Conservation (phyloP, 2,888 invertebrate species). For the Tenthredo livida region DNA sequence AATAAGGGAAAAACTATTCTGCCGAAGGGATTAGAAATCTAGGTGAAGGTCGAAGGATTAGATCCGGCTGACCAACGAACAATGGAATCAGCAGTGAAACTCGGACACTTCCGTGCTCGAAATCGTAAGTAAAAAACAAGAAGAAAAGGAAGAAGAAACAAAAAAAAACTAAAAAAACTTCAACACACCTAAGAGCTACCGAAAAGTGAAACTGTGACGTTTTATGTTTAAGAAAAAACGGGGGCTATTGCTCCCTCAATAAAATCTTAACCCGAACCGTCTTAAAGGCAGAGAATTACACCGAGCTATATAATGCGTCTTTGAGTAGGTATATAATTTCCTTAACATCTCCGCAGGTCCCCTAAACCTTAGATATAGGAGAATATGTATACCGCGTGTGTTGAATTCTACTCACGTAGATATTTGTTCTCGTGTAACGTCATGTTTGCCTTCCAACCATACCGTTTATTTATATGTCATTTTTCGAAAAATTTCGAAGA, state of each 20-base stretch:
- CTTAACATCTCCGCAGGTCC: neutral
- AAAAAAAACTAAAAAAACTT: no score
- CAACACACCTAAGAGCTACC: slow-evolving; percentile 5
- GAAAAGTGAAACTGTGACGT: slow-evolving; percentile 62
- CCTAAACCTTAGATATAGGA: neutral
- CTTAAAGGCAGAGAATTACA: neutral
- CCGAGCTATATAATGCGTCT: slow-evolving; percentile 3
- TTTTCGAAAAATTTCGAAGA: slow-evolving; percentile 15
- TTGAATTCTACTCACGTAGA: slow-evolving; percentile 27
- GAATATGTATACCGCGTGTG: neutral
- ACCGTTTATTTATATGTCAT: neutral
- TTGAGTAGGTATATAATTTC: slow-evolving; percentile 8
- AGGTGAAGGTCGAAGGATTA: slow-evolving; percentile 50
- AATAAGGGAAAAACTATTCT: slow-evolving; percentile 51
- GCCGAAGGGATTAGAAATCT: slow-evolving; percentile 42
- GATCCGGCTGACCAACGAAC: neutral
- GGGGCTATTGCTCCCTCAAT: slow-evolving; percentile 34
- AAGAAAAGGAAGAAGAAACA: neutral
- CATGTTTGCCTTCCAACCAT: slow-evolving; percentile 2
- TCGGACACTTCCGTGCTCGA: slow-evolving; percentile 43
- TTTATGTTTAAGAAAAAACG: slow-evolving; percentile 12
- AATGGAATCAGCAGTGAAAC: slow-evolving; percentile 24
- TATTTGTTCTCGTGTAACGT: slow-evolving; percentile 24
- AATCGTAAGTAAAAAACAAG: neutral
- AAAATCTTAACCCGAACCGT: slow-evolving; percentile 34